A percentile compares a stretch with the other conserved stretches of the same genome.
Conservation (phyloP, 2,797 vertebrate species). For the Microctenopoma lineatum region DNA sequence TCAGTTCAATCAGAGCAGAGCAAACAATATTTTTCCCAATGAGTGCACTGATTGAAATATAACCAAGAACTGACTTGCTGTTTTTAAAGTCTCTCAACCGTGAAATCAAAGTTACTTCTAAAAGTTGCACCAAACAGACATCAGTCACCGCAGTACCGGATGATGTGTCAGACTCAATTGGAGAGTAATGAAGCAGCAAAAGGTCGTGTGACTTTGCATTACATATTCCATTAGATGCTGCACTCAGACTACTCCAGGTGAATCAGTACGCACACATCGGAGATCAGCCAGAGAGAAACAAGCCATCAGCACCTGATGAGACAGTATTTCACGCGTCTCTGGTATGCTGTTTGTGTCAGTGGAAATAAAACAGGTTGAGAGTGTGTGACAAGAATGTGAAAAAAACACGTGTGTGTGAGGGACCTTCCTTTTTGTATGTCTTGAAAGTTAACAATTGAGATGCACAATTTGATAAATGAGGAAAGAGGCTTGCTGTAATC, state of each 20-base stretch:
- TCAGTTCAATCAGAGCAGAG: neutral
- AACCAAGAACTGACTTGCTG: neutral
- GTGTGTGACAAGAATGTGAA: too few relatives aligned
- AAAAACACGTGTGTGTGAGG: too few relatives aligned
- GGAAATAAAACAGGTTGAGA: neutral
- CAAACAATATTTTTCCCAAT: neutral
- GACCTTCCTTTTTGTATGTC: too few relatives aligned
- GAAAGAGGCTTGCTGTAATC: neutral
- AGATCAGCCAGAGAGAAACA: slow-evolving; percentile 22
- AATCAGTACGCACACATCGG: slow-evolving; percentile 3
- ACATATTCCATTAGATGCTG: slow-evolving; percentile 13
- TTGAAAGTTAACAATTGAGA: neutral
- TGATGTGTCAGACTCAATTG: neutral
- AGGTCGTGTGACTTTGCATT: slow-evolving; percentile 8
- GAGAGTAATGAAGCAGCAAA: neutral
- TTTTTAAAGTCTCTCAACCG: neutral
- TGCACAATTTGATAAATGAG: neutral
- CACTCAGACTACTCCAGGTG: slow-evolving; percentile 13
- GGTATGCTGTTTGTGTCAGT: neutral
- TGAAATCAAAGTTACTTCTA: slow-evolving; percentile 7
- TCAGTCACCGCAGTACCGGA: neutral
- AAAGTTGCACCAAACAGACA: slow-evolving; percentile 1
- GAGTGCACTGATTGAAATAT: neutral
- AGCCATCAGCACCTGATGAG: slow-evolving; percentile 23
- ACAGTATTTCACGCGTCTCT: neutral